A percentile compares a stretch with the other conserved stretches of the same genome.
Evolutionary conservation across 2,888 invertebrate species (phyloP).

Genomic region (Pachydiplax longipennis): DNA sequence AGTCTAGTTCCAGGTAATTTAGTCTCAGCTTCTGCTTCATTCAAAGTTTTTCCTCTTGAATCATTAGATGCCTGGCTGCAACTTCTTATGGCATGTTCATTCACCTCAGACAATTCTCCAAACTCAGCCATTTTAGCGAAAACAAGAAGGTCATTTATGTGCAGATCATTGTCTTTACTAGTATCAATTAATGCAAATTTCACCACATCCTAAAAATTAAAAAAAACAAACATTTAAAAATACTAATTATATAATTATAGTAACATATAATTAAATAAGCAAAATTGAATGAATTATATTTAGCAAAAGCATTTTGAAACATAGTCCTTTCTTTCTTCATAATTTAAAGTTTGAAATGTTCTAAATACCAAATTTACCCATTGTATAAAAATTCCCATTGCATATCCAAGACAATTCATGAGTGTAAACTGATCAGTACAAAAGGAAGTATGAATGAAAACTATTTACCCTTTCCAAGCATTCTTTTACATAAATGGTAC

Average conservation of each 20-base stretch:
- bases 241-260: not conserved
- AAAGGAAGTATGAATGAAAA: too few relatives aligned
- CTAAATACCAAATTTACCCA: too few relatives aligned
- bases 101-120: not conserved
- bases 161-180: not conserved
- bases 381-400: too few relatives aligned
- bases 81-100: not conserved
- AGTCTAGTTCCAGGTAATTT: not conserved
- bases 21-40: not conserved
- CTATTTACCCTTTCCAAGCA: too few relatives aligned
- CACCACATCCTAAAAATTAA: not conserved
- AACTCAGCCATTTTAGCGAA: not conserved
- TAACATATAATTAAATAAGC: not conserved
- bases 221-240: not conserved
- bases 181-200: conserved; percentile 6
- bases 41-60: not conserved
- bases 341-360: too few relatives aligned
- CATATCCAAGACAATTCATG: too few relatives aligned
- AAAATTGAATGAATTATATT: too few relatives aligned
- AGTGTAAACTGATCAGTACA: too few relatives aligned
- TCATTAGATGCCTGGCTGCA: not conserved
- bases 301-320: too few relatives aligned
- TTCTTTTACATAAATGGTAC: too few relatives aligned
- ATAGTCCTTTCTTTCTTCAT: too few relatives aligned
- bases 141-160: not conserved